phyloP scores from a whole-genome alignment of 1,140 invertebrate species.

The Asbolus verrucosus region DNA sequence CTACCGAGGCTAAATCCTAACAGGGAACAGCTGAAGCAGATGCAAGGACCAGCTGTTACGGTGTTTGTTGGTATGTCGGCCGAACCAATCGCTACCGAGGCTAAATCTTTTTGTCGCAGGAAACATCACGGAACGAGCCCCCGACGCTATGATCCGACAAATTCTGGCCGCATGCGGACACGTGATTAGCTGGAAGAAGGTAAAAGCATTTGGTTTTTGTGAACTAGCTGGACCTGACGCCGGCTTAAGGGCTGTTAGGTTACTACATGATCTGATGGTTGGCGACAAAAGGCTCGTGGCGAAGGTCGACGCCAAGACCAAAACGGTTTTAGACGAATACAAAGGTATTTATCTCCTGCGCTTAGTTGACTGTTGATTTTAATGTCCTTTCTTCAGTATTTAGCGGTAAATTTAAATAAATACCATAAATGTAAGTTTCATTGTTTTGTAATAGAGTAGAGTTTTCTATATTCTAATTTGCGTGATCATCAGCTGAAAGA shows the following conservation, averaged over 20 bases:
- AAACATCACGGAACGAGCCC: slow-evolving; percentile 96
- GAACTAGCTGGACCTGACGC: slow-evolving; percentile 96
- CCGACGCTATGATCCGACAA: slow-evolving; percentile 94
- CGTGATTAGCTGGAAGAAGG: slow-evolving; percentile 96
- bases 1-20: slow-evolving; percentile 62
- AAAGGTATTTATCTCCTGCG: slow-evolving; percentile 73
- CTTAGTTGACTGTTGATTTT: slow-evolving; percentile 7
- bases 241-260: slow-evolving; percentile 91
- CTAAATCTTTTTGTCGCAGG: slow-evolving; percentile 69
- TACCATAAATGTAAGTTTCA: slow-evolving; percentile 41
- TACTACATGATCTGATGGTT: slow-evolving; percentile 94
- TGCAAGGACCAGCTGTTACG: slow-evolving; percentile 89
- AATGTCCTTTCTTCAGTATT: slow-evolving; percentile 29
- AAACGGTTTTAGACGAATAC: slow-evolving; percentile 93
- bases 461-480: neutral
- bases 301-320: slow-evolving; percentile 98
- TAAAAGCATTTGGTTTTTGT: slow-evolving; percentile 99
- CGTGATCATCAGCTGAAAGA: slow-evolving; percentile 67
- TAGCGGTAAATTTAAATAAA: slow-evolving; percentile 31
- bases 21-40: slow-evolving; percentile 65
- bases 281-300: slow-evolving; percentile 95
- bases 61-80: slow-evolving; percentile 85
- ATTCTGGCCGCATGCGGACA: slow-evolving; percentile 92
- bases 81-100: no score
- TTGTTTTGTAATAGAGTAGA: slow-evolving; percentile 8